A percentile compares a stretch with the other conserved stretches of the same genome.
Evolutionary conservation across 2,113 vertebrate genomes (phyloP).

Genomic region (Alces alces): DNA sequence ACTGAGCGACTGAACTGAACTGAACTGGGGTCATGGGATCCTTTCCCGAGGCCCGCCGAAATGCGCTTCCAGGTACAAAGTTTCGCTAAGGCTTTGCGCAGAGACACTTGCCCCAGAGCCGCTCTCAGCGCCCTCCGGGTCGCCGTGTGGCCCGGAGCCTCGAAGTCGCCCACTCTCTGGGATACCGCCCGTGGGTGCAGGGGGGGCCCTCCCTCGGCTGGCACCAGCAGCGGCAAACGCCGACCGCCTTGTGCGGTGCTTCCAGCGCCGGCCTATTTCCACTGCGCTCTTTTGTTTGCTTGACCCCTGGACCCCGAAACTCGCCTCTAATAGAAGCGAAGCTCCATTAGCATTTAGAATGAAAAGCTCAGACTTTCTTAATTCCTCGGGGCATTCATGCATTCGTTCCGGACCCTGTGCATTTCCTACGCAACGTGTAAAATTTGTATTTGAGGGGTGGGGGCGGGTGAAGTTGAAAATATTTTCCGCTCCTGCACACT

Average conservation of each 20-base stretch:
- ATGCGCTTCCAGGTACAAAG: slow-evolving; percentile 41
- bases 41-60: background rate
- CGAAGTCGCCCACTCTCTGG: background rate
- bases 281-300: slow-evolving; percentile 67
- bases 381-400: slow-evolving; percentile 68
- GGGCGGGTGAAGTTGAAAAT: slow-evolving; percentile 40
- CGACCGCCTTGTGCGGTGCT: background rate
- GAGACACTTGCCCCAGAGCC: background rate
- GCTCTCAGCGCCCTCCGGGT: background rate
- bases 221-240: background rate
- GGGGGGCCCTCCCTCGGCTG: background rate
- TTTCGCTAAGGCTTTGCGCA: slow-evolving; percentile 16
- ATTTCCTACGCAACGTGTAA: slow-evolving; percentile 62
- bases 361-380: slow-evolving; percentile 67
- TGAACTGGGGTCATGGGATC: background rate
- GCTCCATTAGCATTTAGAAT: slow-evolving; percentile 75
- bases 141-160: background rate
- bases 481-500: slow-evolving; percentile 45
- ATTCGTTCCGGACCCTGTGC: slow-evolving; percentile 65
- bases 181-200: background rate
- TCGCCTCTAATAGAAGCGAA: slow-evolving; percentile 53
- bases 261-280: slow-evolving; percentile 29
- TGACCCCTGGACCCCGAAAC: slow-evolving; percentile 69
- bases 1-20: background rate
- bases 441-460: slow-evolving; percentile 52